Evolutionary conservation across 1,140 invertebrate genomes (phyloP), one percentile per base, ranked within the genome.

Genomic region (Colletes latitarsis): DNA sequence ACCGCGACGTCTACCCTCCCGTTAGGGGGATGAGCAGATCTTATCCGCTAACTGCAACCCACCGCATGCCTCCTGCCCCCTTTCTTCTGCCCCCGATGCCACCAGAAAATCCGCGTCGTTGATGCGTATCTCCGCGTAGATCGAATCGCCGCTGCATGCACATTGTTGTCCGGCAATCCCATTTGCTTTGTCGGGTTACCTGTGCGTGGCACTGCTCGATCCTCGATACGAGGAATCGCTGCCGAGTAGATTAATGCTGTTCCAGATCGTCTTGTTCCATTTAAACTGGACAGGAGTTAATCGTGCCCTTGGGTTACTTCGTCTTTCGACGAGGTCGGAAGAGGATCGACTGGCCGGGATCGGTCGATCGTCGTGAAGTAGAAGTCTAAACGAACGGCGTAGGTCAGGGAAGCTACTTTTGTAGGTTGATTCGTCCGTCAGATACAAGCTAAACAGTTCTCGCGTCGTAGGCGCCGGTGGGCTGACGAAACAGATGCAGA

Each of bases 21-120:
- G 69, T 49, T 19, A 43, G 74, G 77, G 84, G 87, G 83, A 87
- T 82, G 83, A 89, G 85, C 75, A 83, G 88, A 89, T 89, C 83
- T 82, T 89, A 88, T 89, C 87, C 78, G 79, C 55, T 82, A 81
- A 88, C 81, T 84, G 78, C 85, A 73, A 79, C 43, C 63, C 71
- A 58, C 63, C 53, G 78, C 46, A 60, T 55, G 15, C 53, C 67
- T 46, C 53, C 64, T 41, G 1, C 43, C 19, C 55, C 77, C 78
- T 46, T 84, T 75, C 82, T 72, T 64, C 63, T 39, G 9, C 52
- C 5, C 10, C 46, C 55, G 74, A 53, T 57, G 70, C 75, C 78
- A 55, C 52, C 83, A 81, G 83, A 85, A 86, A 82, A 85, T 85
- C 84, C 79, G 74, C 77, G 84, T 71, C 64, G 82, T 84, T 14